These are phyloP conservation scores for Salarias fasciatus DNA, from an alignment of 2,797 vertebrate genomes.

Conservation along the genomic window DNA sequence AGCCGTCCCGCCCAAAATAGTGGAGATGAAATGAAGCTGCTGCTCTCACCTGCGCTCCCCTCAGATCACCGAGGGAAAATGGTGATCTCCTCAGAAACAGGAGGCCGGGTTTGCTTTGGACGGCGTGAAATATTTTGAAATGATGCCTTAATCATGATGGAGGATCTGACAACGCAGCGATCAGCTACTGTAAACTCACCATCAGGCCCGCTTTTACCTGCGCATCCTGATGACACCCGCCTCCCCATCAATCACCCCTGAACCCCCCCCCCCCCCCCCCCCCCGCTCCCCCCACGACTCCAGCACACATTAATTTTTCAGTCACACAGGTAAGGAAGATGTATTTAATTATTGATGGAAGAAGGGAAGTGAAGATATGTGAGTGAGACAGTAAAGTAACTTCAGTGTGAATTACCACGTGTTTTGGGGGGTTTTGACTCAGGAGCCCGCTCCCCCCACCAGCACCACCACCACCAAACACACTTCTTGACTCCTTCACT, in stretches of 20 bases:
- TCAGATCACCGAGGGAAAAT: slow-evolving; percentile 23
- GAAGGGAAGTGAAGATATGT: slow-evolving; percentile 47
- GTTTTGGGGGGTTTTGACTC: background rate
- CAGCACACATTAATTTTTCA: slow-evolving; percentile 70
- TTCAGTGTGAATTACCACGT: slow-evolving; percentile 10
- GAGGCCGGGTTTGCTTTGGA: slow-evolving; percentile 4
- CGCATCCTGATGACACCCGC: slow-evolving; percentile 38
- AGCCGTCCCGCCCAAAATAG: slow-evolving; percentile 20
- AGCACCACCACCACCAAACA: no score
- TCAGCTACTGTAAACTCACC: background rate
- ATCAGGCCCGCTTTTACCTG: slow-evolving; percentile 11
- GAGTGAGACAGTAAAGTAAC: background rate
- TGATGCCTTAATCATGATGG: no score
- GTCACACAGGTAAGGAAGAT: slow-evolving; percentile 64
- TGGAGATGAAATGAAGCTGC: slow-evolving; percentile 16
- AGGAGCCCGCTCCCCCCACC: no score
- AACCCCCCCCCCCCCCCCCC: slow-evolving; percentile 5
- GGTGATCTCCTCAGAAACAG: slow-evolving; percentile 19
- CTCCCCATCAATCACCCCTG: slow-evolving; percentile 48
- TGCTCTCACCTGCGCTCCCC: slow-evolving; percentile 27
- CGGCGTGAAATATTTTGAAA: background rate
- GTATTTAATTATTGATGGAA: slow-evolving; percentile 72
- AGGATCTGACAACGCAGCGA: background rate
- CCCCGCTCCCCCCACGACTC: slow-evolving; percentile 32
- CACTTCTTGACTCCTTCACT: no score